These are phyloP conservation scores for Ornithorhynchus anatinus DNA, from an alignment of 2,113 vertebrate genomes.

Conservation along the genomic window DNA sequence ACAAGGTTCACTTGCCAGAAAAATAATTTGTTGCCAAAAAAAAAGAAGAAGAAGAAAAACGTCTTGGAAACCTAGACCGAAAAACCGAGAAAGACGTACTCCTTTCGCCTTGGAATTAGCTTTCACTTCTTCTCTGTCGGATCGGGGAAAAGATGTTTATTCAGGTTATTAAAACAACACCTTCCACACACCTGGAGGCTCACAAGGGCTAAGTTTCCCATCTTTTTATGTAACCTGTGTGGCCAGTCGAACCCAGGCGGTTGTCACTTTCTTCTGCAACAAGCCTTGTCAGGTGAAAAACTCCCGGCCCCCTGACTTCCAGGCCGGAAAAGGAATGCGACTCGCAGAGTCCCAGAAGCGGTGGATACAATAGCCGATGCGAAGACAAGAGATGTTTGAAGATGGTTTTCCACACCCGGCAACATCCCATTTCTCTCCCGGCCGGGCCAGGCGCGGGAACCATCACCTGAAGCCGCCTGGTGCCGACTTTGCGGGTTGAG, in stretches of 20 bases:
- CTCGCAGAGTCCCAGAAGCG: not conserved
- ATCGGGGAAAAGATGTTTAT: not conserved
- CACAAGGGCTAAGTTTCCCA: not conserved
- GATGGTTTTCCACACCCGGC: not conserved
- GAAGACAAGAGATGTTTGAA: not conserved
- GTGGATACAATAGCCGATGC: not conserved
- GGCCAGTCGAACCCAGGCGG: not conserved
- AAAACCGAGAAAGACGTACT: not conserved
- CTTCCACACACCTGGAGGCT: not conserved
- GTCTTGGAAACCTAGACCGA: not conserved
- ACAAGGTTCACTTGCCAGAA: not conserved
- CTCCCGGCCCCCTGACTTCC: not conserved
- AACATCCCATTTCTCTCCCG: not conserved
- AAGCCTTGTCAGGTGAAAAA: too few species aligned
- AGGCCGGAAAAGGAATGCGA: not conserved
- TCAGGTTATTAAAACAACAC: not conserved
- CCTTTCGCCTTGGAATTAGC: not conserved
- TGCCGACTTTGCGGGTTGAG: conserved; percentile 23
- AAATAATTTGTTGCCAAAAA: not conserved
- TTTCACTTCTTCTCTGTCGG: not conserved
- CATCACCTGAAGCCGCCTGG: conserved; percentile 10
- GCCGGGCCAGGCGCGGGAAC: not conserved
- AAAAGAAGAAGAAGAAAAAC: not conserved
- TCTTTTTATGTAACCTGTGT: not conserved
- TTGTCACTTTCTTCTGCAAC: not conserved